Evolutionary conservation across 2,797 vertebrate genomes (phyloP).

Genomic region (Tarsius wallacei): DNA sequence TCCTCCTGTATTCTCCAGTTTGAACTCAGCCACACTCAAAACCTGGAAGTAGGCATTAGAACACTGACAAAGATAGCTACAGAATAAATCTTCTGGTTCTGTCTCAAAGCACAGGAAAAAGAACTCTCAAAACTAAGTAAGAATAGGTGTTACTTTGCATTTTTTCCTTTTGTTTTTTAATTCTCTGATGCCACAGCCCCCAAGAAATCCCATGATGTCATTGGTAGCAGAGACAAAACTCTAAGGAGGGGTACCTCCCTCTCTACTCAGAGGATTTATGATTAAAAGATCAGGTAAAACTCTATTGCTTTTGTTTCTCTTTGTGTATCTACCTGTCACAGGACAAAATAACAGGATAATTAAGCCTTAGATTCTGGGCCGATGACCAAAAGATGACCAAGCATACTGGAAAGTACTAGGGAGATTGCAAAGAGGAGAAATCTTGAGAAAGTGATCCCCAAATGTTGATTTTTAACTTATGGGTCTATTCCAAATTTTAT

Average conservation of each 20-base stretch:
- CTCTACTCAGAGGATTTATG: background rate
- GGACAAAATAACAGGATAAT: background rate
- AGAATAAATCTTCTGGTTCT: background rate
- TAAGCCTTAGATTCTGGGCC: background rate
- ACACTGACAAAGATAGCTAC: background rate
- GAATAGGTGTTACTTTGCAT: background rate
- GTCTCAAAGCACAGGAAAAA: background rate
- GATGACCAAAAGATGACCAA: background rate
- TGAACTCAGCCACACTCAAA: background rate
- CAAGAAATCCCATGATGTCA: background rate
- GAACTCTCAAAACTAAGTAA: background rate
- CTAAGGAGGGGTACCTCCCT: too few relatives aligned
- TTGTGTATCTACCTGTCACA: background rate
- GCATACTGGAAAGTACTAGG: background rate
- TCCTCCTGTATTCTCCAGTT: background rate
- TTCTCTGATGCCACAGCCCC: background rate
- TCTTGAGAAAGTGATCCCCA: background rate
- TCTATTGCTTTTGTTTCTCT: background rate
- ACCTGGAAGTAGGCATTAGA: background rate
- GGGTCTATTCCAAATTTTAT: background rate
- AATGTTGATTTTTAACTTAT: background rate
- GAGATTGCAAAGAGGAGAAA: background rate
- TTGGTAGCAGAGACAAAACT: background rate
- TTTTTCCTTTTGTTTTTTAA: background rate
- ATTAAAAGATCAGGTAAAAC: accelerated